Conservation (phyloP, 2,888 invertebrate species). For the Cetonia aurata region DNA sequence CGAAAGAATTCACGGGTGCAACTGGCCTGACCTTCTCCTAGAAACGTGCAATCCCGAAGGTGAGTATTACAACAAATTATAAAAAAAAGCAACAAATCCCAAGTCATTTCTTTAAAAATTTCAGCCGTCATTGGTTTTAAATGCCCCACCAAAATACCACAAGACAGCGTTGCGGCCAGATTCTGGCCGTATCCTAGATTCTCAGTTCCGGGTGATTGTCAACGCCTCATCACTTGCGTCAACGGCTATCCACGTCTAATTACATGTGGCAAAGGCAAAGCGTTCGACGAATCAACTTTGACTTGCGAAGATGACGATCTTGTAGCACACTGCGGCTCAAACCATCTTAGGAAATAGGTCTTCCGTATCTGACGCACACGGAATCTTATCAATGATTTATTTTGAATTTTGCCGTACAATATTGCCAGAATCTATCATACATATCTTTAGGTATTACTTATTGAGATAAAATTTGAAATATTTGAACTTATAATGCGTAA, state of each 20-base stretch:
- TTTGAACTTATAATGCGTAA: neutral
- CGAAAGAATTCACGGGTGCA: conserved; percentile 88
- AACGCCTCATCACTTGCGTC: conserved; percentile 90
- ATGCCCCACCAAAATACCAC: conserved; percentile 87
- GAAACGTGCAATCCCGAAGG: conserved; percentile 93
- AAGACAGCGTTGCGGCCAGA: conserved; percentile 84
- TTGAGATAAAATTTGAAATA: neutral
- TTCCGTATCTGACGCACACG: neutral
- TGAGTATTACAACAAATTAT: conserved; percentile 60
- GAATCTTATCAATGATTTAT: conserved; percentile 7
- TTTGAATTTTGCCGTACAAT: conserved; percentile 18
- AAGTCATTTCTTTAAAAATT: conserved; percentile 48
- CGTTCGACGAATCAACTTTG: conserved; percentile 85
- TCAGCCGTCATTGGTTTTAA: conserved; percentile 91
- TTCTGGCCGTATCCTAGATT: conserved; percentile 95
- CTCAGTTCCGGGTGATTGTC: conserved; percentile 88
- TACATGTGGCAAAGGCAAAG: conserved; percentile 88
- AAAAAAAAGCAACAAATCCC: too few species aligned
- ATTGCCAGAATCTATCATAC: conserved; percentile 16
- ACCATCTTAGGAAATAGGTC: conserved; percentile 46
- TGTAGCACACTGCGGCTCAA: conserved; percentile 62
- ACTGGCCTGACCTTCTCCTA: conserved; percentile 92
- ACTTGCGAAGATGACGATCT: conserved; percentile 85
- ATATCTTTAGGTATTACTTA: too few species aligned
- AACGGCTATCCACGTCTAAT: conserved; percentile 90